Evolutionary conservation across 2,797 vertebrate species (phyloP), one percentile per base, ranked within the genome.

Genomic region (Acrocephalus scirpaceus): DNA sequence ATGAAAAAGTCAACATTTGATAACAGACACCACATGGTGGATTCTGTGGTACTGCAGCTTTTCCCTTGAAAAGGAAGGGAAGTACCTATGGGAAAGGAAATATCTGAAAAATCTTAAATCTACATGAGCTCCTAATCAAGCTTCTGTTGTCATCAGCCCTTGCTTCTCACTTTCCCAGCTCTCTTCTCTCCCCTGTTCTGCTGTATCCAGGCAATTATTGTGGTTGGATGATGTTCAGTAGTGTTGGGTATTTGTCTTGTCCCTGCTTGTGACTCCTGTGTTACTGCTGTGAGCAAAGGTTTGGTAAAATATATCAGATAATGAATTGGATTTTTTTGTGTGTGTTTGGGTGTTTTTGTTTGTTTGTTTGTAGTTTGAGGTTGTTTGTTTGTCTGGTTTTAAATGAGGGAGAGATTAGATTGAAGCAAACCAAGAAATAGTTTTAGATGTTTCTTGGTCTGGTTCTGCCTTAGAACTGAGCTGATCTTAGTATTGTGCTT

Each of bases 1-100:
- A 95, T 92, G 93, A 94, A 95, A 96, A 96, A 92, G 83, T 96
- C 96, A 96, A 95, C 93, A 96, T 94, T 92, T 95, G 91, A 88
- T 96, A 95, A 94, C 92, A 96, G 95, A 85, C 96, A 97, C 91
- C 93, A 89, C 95, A 94, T 86, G 80, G 92, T 96, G 90, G 90
- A 89, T 88, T 95, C 78, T 93, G 74, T 93, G 94, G 90, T 96
- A 96, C 51, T 94, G 85, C 95, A 95, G 47, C 81, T 93, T 88
- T 76, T 92, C 77, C 47, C 86, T 71, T 51, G 53, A 54, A 61
- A 58, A 70, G 29, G 66, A 73, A n/a, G 22, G 32, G 48, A 90
- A 78, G 51, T 85, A 94, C 90, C 77, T 93, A 34, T 32, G 42
- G 67, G 48, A 73, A 64, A 82, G 74, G 64, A 92, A 95, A 34